These are phyloP conservation scores for Siniperca undulata DNA, from an alignment of 2,797 vertebrate species.

Conservation along the genomic window DNA sequence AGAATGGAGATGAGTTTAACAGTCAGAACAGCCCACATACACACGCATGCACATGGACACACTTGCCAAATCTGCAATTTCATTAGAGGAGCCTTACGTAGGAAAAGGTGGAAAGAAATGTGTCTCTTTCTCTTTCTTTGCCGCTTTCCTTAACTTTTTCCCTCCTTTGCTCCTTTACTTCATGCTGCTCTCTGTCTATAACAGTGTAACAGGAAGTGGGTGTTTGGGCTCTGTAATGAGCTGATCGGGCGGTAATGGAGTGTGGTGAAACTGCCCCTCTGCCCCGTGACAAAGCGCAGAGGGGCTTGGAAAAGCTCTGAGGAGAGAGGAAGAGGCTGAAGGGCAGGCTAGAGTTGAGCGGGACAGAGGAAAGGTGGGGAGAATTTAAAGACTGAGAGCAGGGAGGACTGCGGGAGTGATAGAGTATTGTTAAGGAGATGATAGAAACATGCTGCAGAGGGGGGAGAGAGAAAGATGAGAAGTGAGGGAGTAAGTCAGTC, in stretches of 20 bases:
- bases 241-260: slow-evolving; percentile 79
- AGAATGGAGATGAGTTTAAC: slow-evolving; percentile 64
- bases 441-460: slow-evolving; percentile 46
- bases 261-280: slow-evolving; percentile 73
- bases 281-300: slow-evolving; percentile 57
- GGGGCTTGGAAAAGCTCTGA: slow-evolving; percentile 39
- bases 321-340: slow-evolving; percentile 29
- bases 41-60: slow-evolving; percentile 24
- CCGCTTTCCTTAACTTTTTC: slow-evolving; percentile 14
- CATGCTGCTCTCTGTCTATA: slow-evolving; percentile 47
- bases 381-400: slow-evolving; percentile 21
- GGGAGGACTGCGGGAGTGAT: slow-evolving; percentile 40
- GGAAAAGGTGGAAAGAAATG: slow-evolving; percentile 39
- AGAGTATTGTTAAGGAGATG: slow-evolving; percentile 41
- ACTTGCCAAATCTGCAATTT: slow-evolving; percentile 42
- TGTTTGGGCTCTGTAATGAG: slow-evolving; percentile 82
- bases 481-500: slow-evolving; percentile 39
- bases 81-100: slow-evolving; percentile 29
- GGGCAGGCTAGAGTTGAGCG: slow-evolving; percentile 17
- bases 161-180: slow-evolving; percentile 31
- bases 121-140: slow-evolving; percentile 27
- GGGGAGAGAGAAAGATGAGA: slow-evolving; percentile 44
- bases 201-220: slow-evolving; percentile 78
- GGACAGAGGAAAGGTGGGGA: slow-evolving; percentile 16
- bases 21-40: slow-evolving; percentile 51